Evolutionary conservation across 1,140 invertebrate genomes (phyloP).

Genomic region (Sarcophaga bullata): DNA sequence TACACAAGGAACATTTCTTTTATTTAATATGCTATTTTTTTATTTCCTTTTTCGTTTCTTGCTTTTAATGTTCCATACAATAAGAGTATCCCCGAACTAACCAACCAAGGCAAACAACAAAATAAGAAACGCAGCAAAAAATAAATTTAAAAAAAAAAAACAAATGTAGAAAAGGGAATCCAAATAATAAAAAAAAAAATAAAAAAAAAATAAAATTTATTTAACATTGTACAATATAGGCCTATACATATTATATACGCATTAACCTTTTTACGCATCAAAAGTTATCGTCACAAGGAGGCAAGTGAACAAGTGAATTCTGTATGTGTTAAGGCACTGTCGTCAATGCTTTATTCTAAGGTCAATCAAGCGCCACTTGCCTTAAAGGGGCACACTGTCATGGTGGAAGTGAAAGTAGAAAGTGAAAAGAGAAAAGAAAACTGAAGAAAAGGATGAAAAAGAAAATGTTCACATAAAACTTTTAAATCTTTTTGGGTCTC

Average conservation of each 20-base stretch:
- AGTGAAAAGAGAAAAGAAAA: background rate
- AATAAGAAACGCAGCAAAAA: background rate
- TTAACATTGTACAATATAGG: background rate
- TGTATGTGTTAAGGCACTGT: background rate
- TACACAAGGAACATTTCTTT: background rate
- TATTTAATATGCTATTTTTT: background rate
- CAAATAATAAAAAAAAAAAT: background rate
- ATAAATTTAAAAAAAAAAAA: background rate
- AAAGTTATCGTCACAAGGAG: conserved; percentile 25
- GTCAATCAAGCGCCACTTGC: conserved; percentile 25
- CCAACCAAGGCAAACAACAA: background rate
- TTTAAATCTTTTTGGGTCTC: conserved; percentile 8
- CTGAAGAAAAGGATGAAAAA: background rate
- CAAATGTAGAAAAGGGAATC: background rate
- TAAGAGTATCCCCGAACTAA: background rate
- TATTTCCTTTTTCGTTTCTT: no score
- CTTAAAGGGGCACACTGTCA: background rate
- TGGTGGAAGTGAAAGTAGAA: no score
- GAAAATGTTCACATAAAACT: conserved; percentile 10
- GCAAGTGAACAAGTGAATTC: background rate
- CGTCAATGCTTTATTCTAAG: conserved; percentile 17
- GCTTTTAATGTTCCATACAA: background rate
- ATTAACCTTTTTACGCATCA: conserved; percentile 41
- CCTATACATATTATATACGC: conserved; percentile 30
- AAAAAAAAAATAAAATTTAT: conserved; percentile 13